These are phyloP conservation scores for Myanophis thanlyinensis DNA, from an alignment of 2,113 vertebrate species.

Conservation along the genomic window DNA sequence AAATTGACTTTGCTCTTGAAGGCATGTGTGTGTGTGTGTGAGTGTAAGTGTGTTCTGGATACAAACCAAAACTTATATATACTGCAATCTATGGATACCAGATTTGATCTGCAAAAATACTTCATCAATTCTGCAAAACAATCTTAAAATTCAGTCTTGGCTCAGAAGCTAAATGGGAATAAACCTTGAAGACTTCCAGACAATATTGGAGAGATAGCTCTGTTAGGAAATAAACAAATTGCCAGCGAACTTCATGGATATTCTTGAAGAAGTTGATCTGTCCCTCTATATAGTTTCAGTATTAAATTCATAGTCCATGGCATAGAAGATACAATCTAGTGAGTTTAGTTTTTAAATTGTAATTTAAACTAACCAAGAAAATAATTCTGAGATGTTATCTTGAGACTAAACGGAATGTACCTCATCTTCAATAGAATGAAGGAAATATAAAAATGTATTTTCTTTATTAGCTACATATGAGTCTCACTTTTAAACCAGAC, in stretches of 20 bases:
- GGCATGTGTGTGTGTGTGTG: no score
- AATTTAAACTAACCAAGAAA: background rate
- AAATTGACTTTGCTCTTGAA: background rate
- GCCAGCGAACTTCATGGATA: background rate
- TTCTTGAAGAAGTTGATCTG: background rate
- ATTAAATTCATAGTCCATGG: background rate
- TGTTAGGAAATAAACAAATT: background rate
- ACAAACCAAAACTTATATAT: background rate
- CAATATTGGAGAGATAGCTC: background rate
- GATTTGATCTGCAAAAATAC: background rate
- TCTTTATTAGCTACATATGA: background rate
- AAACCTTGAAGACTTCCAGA: background rate
- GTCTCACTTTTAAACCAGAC: background rate
- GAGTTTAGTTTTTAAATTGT: background rate
- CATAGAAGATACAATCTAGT: background rate
- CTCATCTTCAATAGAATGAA: rapidly evolving
- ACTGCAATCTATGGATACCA: background rate
- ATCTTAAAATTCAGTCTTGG: background rate
- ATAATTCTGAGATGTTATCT: background rate
- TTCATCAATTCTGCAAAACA: background rate
- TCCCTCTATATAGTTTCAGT: background rate
- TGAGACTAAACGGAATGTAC: background rate
- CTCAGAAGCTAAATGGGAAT: background rate
- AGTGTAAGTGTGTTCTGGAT: no score
- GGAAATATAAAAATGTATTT: background rate